Percentiles rank a stretch among this genome's conserved stretches.
Conservation (phyloP, 1,140 invertebrate species). For the Popillia japonica region DNA sequence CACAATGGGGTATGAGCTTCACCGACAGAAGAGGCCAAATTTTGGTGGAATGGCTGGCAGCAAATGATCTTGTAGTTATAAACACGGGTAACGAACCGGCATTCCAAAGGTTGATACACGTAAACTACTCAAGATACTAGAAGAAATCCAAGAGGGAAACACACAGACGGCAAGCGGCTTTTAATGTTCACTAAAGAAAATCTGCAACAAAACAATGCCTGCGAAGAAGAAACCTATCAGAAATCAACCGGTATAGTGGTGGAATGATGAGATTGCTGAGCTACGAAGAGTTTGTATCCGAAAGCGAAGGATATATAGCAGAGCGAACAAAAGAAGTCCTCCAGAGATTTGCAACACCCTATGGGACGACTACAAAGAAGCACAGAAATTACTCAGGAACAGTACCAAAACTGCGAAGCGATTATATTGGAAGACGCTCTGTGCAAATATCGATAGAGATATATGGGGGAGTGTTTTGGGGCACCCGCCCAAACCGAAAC, state of each 20-base stretch:
- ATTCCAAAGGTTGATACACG: not conserved
- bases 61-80: not conserved
- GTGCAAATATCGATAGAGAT: conserved; percentile 17
- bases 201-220: not conserved
- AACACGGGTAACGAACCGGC: not conserved
- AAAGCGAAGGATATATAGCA: not conserved
- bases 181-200: not conserved
- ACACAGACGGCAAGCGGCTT: not conserved
- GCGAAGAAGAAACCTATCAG: not conserved
- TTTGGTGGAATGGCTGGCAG: not conserved
- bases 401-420: not conserved
- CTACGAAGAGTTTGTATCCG: not conserved
- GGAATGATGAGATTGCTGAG: not conserved
- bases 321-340: not conserved
- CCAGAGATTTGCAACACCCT: not conserved
- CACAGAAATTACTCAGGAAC: not conserved
- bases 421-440: not conserved
- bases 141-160: not conserved
- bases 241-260: no score
- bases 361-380: not conserved
- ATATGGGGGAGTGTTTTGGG: no score
- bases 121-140: not conserved
- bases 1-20: not conserved
- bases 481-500: no score
- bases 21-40: not conserved